phyloP scores from a whole-genome alignment of 2,797 vertebrate genomes.

The Gobio occitaniae region DNA sequence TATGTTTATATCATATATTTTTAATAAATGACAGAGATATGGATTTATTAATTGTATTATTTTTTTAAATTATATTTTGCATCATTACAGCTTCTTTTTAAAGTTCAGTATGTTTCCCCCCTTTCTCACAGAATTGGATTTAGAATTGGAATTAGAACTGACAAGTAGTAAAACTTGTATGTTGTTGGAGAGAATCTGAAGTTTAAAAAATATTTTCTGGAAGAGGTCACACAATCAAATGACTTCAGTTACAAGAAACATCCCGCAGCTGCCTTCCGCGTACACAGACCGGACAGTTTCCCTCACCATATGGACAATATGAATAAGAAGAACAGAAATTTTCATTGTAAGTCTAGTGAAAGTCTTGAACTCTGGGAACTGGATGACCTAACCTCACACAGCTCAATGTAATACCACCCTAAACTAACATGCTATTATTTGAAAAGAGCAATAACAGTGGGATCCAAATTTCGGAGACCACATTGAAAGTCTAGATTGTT shows the following conservation, averaged over 20 bases:
- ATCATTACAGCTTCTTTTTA: neutral
- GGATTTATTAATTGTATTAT: neutral
- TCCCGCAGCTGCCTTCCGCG: conserved; percentile 36
- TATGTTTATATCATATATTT: neutral
- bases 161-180: conserved; percentile 34
- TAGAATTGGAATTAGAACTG: neutral
- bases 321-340: conserved; percentile 41
- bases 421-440: conserved; percentile 33
- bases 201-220: conserved; percentile 31
- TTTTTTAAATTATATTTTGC: neutral
- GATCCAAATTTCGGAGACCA: conserved; percentile 14
- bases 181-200: conserved; percentile 16
- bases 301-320: conserved; percentile 37
- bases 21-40: neutral
- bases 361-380: conserved; percentile 16
- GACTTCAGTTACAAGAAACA: conserved; percentile 47
- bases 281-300: conserved; percentile 13
- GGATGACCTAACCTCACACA: conserved; percentile 13
- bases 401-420: conserved; percentile 63
- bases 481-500: neutral
- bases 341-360: neutral
- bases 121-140: neutral
- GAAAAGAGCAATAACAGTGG: conserved; percentile 29
- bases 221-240: conserved; percentile 39
- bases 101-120: neutral